Evolutionary conservation across 2,888 invertebrate genomes (phyloP), one percentile per base, ranked within the genome.

Genomic region (Xestia ashworthii): DNA sequence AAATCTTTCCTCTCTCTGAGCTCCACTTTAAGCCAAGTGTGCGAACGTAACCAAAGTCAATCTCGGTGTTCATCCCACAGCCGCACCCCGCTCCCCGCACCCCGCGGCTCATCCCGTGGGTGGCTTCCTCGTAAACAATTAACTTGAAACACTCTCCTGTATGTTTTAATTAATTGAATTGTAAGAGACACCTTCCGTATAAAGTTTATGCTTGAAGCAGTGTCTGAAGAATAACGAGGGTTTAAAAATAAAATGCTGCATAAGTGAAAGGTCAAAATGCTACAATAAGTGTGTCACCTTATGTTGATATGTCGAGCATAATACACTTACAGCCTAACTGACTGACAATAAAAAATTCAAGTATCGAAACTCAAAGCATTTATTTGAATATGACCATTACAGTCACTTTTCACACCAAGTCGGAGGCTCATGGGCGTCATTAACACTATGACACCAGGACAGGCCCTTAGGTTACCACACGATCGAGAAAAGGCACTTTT

Each of bases 131-230:
- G 70, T 83, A 64, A 85, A 78, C 83, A 82, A 76, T 76, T 79
- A 65, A 80, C 71, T 78, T 62, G 62, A 50, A 76, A 58, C 73
- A 50, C 74, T 62, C 81, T 69, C 73, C 64, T 62, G 55, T 44
- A 66, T 44, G 70, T 69, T 80, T 71, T 71, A 85, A 80, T 78
- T 85, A 85, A 85, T 85, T 83, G 74, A 69, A 81, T 76, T 74
- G 81, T 74, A 84, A 87, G 68, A 76, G 81, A 85, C 74, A 76
- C 84, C 70, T 73, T 69, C 48, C 46, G 44, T 60, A 72, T 55
- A 44, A 74, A 74, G 69, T 58, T 66, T 70, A 46, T 75, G 66
- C 74, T 80, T 67, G 60, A 62, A 74, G 69, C 71, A 58, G 53
- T 32, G 38, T 60, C 79, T 64, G 62, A 38, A 69, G 66, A 41